phyloP scores from a whole-genome alignment of 2,888 invertebrate species.

The Tridacna crocea region DNA sequence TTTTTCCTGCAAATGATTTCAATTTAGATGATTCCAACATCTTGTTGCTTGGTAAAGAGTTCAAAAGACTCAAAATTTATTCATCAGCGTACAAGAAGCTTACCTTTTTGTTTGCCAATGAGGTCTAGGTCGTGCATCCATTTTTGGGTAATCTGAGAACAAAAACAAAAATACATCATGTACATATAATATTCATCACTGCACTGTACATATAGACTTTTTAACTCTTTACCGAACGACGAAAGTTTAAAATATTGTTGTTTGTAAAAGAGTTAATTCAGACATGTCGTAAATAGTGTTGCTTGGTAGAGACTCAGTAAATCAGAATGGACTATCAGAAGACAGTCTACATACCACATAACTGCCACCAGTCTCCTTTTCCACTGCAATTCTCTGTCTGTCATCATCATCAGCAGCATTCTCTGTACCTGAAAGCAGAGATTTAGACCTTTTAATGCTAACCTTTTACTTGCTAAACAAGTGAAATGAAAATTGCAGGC shows the following conservation, averaged over 20 bases:
- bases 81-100: background rate
- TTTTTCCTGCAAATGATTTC: too few species aligned
- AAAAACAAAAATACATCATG: background rate
- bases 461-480: too few species aligned
- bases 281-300: background rate
- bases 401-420: constrained; percentile 83
- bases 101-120: constrained; percentile 77
- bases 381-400: constrained; percentile 80
- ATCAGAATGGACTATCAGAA: background rate
- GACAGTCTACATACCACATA: constrained; percentile 77
- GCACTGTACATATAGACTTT: too few species aligned
- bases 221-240: too few species aligned
- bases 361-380: constrained; percentile 82
- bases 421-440: constrained; percentile 80
- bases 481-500: too few species aligned
- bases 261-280: background rate
- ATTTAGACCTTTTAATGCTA: too few species aligned
- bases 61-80: too few species aligned
- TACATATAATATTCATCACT: too few species aligned
- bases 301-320: too few species aligned
- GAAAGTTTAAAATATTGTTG: too few species aligned
- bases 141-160: constrained; percentile 83
- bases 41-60: too few species aligned
- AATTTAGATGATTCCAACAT: too few species aligned
- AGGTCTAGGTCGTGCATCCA: constrained; percentile 82